Evolutionary conservation across 2,113 vertebrate genomes (phyloP), one percentile per base, ranked within the genome.

Genomic region (Apistogramma diplotaenia): DNA sequence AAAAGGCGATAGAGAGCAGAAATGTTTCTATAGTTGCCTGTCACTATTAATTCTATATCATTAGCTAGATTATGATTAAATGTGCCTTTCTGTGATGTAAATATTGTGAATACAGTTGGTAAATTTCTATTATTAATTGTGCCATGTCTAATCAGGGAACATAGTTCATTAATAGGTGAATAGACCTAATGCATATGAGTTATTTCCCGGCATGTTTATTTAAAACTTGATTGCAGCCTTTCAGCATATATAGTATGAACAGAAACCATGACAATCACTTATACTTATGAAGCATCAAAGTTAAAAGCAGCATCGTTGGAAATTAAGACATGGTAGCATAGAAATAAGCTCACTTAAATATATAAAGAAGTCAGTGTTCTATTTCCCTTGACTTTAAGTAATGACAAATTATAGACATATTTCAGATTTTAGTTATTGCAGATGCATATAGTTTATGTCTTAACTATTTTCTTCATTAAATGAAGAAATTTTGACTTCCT

Each of bases 1-100:
- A 94, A 81, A 78, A 91, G 61, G 37, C 84, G 60, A 93, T 87
- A 77, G 40, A 72, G 74, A 23, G 21, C 4, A 53, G 16, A 29
- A 62, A 43, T n/a, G 15, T 37, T 0, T 5, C 18, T 29, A 4
- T 8, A n/a, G 6, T 29, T 15, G 43, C 6, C 16, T 65, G 21
- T 62, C 5, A n/a, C 49, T 15, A 71, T 3, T n/a, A 25, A 80
- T 54, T 76, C 40, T 60, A 83, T 23, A 25, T 43, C 5, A 57
- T 2, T 13, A 1, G 8, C 37, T 11, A 23, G 4, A 5, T 43
- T 77, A 3, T 1, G 2, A 46, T 33, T 19, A 27, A 59, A 23
- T 54, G 21, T 81, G 16, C 57, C 37, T 67, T 35, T 25, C 3
- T 61, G 18, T 60, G 5, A 49, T 51, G 62, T 27, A 27, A 37